Conservation (phyloP, 53 echinoderm and acorn worm species). For the Patiria pectinifera region DNA sequence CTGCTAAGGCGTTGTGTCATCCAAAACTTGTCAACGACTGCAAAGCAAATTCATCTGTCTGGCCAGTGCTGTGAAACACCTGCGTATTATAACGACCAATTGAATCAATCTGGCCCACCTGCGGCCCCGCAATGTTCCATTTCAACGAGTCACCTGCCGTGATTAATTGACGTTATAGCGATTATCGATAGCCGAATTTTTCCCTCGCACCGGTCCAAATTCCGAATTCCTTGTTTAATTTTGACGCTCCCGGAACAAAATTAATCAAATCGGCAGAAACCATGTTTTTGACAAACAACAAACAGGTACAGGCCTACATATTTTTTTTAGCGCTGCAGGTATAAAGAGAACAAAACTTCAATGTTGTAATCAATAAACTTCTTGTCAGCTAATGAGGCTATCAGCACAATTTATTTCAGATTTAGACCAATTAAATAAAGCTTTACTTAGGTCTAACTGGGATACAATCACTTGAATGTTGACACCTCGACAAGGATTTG, state of each 20-base stretch:
- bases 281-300: background rate
- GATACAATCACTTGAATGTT: background rate
- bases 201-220: background rate
- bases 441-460: background rate
- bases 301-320: too few relatives aligned
- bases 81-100: background rate
- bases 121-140: background rate
- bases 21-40: background rate
- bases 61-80: background rate
- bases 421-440: background rate
- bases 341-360: background rate
- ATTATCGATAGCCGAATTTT: background rate
- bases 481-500: background rate
- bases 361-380: background rate
- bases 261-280: background rate
- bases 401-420: background rate
- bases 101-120: background rate
- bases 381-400: background rate
- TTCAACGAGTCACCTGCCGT: background rate
- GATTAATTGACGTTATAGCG: background rate
- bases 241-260: background rate
- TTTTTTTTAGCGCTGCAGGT: too few relatives aligned
- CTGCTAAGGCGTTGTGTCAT: background rate
- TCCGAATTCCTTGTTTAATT: conserved; percentile 20
- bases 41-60: background rate